Conservation (phyloP, 2,797 vertebrate genomes). For the Anguilla anguilla region DNA sequence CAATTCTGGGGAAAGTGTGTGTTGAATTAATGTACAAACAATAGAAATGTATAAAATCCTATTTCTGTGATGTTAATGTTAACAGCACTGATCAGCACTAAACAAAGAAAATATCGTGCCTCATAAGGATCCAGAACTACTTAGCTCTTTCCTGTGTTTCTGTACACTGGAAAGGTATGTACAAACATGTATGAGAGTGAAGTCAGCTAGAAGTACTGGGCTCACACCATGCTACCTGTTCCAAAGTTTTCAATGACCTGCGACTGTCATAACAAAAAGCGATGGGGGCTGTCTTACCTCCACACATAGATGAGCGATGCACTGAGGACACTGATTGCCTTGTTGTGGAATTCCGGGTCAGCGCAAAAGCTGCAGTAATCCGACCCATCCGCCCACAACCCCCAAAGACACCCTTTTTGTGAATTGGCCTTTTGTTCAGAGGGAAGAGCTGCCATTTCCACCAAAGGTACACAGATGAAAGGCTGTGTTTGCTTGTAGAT, state of each 20-base stretch:
- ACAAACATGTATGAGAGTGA: background rate
- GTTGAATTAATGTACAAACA: background rate
- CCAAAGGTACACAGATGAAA: constrained; percentile 45
- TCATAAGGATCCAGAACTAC: background rate
- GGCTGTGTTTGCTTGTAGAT: constrained; percentile 47
- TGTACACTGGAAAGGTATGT: background rate
- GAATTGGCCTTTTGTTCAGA: constrained; percentile 65
- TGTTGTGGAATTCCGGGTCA: constrained; percentile 54
- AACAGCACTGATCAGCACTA: background rate
- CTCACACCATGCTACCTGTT: background rate
- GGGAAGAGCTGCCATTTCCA: constrained; percentile 47
- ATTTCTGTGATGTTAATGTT: background rate
- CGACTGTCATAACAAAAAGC: constrained; percentile 18
- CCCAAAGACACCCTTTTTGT: constrained; percentile 47
- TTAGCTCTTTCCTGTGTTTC: background rate
- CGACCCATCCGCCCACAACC: constrained; percentile 50
- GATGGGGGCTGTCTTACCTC: background rate
- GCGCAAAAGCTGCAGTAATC: constrained; percentile 55
- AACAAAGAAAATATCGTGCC: background rate
- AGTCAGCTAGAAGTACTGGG: background rate
- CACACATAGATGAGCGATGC: background rate
- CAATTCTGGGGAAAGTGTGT: background rate
- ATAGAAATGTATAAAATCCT: background rate
- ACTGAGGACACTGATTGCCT: constrained; percentile 42
- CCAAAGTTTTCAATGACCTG: background rate